A percentile compares a stretch with the other conserved stretches of the same genome.
phyloP scores from a whole-genome alignment of 2,888 invertebrate species.

The Eilema sororculum region DNA sequence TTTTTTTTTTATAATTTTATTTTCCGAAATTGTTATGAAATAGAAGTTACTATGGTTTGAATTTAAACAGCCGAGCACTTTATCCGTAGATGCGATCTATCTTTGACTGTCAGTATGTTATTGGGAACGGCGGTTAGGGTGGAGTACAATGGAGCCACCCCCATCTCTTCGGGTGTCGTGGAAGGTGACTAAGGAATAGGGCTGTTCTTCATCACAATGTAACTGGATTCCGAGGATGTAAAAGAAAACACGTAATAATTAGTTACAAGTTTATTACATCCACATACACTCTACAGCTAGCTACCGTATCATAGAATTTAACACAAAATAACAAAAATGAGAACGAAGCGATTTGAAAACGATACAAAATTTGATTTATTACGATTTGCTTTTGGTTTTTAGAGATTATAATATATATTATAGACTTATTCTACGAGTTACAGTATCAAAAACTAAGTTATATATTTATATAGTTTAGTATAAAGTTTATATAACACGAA shows the following conservation, averaged over 20 bases:
- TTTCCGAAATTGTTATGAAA: too few species aligned
- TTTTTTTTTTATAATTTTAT: too few species aligned
- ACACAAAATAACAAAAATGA: constrained; percentile 50
- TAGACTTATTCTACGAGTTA: constrained; percentile 24
- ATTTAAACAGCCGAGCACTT: too few species aligned
- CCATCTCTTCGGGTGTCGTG: too few species aligned
- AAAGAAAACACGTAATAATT: constrained; percentile 42
- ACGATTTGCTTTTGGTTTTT: constrained; percentile 46
- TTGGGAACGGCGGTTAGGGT: too few species aligned
- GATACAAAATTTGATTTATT: constrained; percentile 47
- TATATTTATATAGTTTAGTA: constrained; percentile 36
- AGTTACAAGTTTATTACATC: constrained; percentile 53
- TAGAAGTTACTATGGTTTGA: too few species aligned
- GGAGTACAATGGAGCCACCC: too few species aligned
- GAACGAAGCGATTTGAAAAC: constrained; percentile 43
- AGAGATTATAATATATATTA: constrained; percentile 39
- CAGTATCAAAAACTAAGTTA: constrained; percentile 56
- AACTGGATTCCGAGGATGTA: too few species aligned
- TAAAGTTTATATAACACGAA: constrained; percentile 35
- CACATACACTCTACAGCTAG: constrained; percentile 38
- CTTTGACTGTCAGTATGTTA: too few species aligned
- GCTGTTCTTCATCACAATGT: too few species aligned
- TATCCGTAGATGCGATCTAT: too few species aligned
- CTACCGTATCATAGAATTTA: constrained; percentile 48
- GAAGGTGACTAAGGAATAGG: too few species aligned